Percentiles rank a stretch among this genome's conserved stretches.
Evolutionary conservation across 2,888 invertebrate genomes (phyloP).

Genomic region (Stictocephala bisonia): DNA sequence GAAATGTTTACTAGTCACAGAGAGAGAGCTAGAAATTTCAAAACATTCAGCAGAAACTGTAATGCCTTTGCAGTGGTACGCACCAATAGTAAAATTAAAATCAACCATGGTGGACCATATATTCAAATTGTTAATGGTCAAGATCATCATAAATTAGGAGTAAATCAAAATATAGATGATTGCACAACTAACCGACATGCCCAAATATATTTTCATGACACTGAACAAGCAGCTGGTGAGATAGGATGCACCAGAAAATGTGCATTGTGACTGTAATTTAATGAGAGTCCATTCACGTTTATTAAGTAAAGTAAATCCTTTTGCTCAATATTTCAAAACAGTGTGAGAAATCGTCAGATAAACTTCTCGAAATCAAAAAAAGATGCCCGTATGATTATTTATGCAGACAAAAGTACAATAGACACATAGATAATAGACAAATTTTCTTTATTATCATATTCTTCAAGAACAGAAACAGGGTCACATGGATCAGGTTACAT

Average conservation of each 20-base stretch:
- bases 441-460: no score
- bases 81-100: slow-evolving; percentile 10
- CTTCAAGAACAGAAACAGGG: no score
- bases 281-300: background rate
- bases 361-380: no score
- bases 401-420: no score
- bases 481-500: no score
- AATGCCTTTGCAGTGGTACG: slow-evolving; percentile 5
- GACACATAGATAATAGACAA: no score
- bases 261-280: background rate
- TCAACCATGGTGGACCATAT: slow-evolving; percentile 1
- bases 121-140: slow-evolving; percentile 2
- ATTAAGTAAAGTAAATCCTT: background rate
- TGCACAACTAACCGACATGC: background rate
- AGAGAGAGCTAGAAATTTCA: background rate
- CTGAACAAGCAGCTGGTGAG: slow-evolving; percentile 7
- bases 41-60: background rate
- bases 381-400: no score
- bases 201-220: slow-evolving; percentile 8
- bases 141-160: background rate
- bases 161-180: background rate
- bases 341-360: no score
- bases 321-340: no score
- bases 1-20: background rate
- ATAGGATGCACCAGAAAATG: background rate